phyloP scores from a whole-genome alignment of 2,888 invertebrate species.

The Parthenolecanium corni region DNA sequence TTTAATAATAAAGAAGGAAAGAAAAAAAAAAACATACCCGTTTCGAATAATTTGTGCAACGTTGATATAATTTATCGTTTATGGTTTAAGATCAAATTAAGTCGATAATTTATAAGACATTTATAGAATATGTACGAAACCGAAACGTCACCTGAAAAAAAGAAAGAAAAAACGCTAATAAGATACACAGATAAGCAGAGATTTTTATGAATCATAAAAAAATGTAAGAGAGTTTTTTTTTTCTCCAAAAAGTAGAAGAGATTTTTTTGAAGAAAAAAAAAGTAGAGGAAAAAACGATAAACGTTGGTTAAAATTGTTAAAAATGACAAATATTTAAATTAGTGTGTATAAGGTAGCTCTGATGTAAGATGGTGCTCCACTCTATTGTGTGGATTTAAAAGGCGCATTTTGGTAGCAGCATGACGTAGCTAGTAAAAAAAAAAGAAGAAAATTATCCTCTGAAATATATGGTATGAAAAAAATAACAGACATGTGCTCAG shows the following conservation, averaged over 20 bases:
- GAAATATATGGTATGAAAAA: too few relatives aligned
- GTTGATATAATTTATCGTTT: slow-evolving; percentile 4
- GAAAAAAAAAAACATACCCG: neutral
- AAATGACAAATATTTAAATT: slow-evolving; percentile 25
- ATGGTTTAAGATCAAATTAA: slow-evolving; percentile 17
- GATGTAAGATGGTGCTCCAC: neutral
- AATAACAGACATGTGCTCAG: too few relatives aligned
- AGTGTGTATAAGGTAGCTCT: slow-evolving; percentile 5
- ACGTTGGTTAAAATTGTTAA: slow-evolving; percentile 16
- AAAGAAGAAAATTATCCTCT: too few relatives aligned
- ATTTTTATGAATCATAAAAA: slow-evolving; percentile 22
- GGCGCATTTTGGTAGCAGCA: slow-evolving; percentile 18
- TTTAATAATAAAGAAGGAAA: too few relatives aligned
- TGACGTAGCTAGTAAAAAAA: neutral
- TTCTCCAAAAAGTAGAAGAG: too few relatives aligned
- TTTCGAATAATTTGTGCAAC: slow-evolving; percentile 10
- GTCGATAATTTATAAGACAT: slow-evolving; percentile 22
- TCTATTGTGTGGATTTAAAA: slow-evolving; percentile 8
- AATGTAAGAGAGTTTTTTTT: slow-evolving; percentile 1
- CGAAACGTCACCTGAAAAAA: slow-evolving; percentile 9
- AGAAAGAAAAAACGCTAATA: slow-evolving; percentile 7
- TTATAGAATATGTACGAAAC: slow-evolving; percentile 15
- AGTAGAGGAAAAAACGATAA: slow-evolving; percentile 2
- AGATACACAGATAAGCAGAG: slow-evolving; percentile 12
- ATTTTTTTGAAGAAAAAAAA: neutral